Base-by-base conservation (phyloP, 1,140 invertebrate species). In the Drosophila melanogaster region DNA sequence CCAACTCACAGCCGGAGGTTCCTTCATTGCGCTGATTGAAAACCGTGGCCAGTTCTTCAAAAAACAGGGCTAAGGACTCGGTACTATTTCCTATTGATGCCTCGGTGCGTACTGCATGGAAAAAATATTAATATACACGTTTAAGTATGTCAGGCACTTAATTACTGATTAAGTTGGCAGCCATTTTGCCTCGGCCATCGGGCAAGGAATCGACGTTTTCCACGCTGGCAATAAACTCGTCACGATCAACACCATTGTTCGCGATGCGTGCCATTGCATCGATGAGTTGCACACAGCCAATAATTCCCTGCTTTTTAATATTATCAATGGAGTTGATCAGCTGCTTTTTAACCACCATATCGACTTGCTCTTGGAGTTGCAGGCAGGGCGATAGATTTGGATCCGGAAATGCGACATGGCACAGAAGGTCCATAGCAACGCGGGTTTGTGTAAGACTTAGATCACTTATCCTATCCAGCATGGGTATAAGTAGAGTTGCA, bases 41-140 rank as follows among this genome's bases (percentile, higher is more conserved):
- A 46, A 96, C 92, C 57, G 93, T 92, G 12, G 94, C 94, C 26
- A 97, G 87, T 89, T 96, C 95, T 92, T 97, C 96, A 89, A 96
- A 96, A 83, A 95, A 96, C 17, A 96, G 92, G 17, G 94, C 94
- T 71, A 94, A 92, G 50, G 94, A 93, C 65, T 94, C 93, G 2
- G 94, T 92, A 55, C 76, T 91, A 43, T 76, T 77, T 8, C 69
- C 60, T 35, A 90, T 81, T 10, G 91, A 79, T 22, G 80, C 86
- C 40, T 90, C 84, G 0, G 91, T 89, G 37, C 92, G 80, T 37
- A 85, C 92, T 91, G 81, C 14, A 17, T 7, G 8, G 0, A 12
- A 3, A 3, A 62, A 0, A 37, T 24, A 8, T 30, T 1, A 17
- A 19, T 33, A 12, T 1, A 30, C 1, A n/a, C 0, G 8, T 12